Percentiles rank a stretch among this genome's conserved stretches.
Conservation (phyloP, 64 coral and sea anemone genomes). For the Hydrozoanthus tunicans region DNA sequence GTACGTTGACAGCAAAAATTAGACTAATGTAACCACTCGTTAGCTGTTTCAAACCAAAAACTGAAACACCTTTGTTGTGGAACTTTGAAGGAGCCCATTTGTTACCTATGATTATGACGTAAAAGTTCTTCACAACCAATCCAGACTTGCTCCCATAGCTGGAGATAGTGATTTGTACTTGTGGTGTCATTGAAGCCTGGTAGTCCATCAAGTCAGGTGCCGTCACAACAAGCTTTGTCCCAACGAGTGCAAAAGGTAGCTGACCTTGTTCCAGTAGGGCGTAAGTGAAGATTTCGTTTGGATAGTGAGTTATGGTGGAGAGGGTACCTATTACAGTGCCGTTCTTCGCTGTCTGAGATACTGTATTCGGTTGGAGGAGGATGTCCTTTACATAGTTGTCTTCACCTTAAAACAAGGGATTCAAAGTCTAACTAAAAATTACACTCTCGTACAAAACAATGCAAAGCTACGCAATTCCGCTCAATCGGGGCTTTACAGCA, state of each 20-base stretch:
- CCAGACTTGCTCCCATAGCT: constrained; percentile 55
- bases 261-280: constrained; percentile 41
- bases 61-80: neutral
- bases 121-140: constrained; percentile 37
- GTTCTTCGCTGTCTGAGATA: constrained; percentile 63
- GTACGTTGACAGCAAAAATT: no score
- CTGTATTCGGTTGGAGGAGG: constrained; percentile 59
- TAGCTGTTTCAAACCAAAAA: no score
- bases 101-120: constrained; percentile 72
- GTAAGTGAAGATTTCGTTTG: constrained; percentile 67
- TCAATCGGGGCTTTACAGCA: no score
- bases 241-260: constrained; percentile 63
- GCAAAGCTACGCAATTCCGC: no score
- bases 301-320: constrained; percentile 43
- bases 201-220: constrained; percentile 50
- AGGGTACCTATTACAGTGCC: constrained; percentile 65
- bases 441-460: no score
- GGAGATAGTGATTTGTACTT: constrained; percentile 48
- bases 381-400: constrained; percentile 52
- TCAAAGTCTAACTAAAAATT: neutral
- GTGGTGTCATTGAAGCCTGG: constrained; percentile 44
- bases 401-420: constrained; percentile 29
- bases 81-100: neutral
- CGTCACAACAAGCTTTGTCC: constrained; percentile 54
- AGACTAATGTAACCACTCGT: no score